Evolutionary conservation across 2,888 invertebrate species (phyloP).

Genomic region (Cheilosia grossa): DNA sequence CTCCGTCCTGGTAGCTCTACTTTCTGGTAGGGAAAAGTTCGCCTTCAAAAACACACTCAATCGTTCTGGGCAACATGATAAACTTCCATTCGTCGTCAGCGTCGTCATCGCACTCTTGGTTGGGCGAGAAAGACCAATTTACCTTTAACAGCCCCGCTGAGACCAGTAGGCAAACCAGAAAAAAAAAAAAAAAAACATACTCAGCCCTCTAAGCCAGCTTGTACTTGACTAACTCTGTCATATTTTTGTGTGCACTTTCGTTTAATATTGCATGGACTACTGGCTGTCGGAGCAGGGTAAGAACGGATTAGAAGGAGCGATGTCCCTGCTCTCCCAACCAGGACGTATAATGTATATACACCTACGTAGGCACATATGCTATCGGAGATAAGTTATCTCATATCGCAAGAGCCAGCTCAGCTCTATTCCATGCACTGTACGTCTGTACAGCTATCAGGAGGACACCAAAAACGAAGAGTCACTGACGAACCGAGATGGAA

Average conservation of each 20-base stretch:
- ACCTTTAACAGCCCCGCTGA: conserved; percentile 66
- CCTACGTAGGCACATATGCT: conserved; percentile 53
- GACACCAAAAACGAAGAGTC: conserved; percentile 47
- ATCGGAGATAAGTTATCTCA: conserved; percentile 63
- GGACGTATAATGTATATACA: conserved; percentile 16
- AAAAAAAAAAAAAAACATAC: conserved; percentile 17
- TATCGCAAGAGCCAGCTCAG: conserved; percentile 49
- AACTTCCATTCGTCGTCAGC: conserved; percentile 36
- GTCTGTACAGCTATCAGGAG: conserved; percentile 17
- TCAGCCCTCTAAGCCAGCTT: conserved; percentile 43
- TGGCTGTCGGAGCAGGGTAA: not conserved
- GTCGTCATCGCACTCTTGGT: not conserved
- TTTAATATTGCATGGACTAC: conserved; percentile 37
- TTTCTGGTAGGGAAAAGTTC: conserved; percentile 42
- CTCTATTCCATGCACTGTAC: conserved; percentile 5
- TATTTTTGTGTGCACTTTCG: conserved; percentile 53
- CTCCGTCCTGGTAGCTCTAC: conserved; percentile 20
- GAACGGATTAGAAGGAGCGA: conserved; percentile 34
- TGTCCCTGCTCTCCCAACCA: conserved; percentile 20
- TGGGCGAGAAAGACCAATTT: conserved; percentile 68
- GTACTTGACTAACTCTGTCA: conserved; percentile 36
- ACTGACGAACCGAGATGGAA: conserved; percentile 22
- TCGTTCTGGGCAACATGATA: conserved; percentile 67
- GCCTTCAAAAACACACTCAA: conserved; percentile 38
- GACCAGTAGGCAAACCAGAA: conserved; percentile 25